These are phyloP conservation scores for Fragum fragum DNA, from an alignment of 2,888 invertebrate genomes.

Conservation along the genomic window DNA sequence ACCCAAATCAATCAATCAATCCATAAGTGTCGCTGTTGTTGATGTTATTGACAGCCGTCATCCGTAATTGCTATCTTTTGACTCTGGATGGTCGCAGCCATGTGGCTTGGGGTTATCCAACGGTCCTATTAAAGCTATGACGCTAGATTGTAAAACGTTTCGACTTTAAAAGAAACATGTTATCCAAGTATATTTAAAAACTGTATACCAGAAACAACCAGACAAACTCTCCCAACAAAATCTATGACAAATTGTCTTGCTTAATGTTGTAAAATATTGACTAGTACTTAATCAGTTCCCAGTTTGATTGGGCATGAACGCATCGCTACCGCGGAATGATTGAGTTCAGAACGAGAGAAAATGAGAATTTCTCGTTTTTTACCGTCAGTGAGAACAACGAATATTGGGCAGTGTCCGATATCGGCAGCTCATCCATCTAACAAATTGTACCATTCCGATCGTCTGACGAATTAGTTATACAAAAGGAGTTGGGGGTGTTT, in stretches of 20 bases:
- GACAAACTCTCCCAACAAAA: not conserved
- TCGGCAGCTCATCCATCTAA: not conserved
- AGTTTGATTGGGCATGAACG: conserved; percentile 1
- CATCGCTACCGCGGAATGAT: conserved; percentile 9
- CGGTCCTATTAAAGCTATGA: too few relatives aligned
- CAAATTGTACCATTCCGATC: not conserved
- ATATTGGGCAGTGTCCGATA: not conserved
- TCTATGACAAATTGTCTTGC: conserved; percentile 1
- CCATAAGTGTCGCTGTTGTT: too few relatives aligned
- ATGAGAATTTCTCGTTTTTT: conserved; percentile 4
- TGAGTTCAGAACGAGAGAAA: conserved; percentile 1
- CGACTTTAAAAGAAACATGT: too few relatives aligned
- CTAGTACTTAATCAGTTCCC: conserved; percentile 1
- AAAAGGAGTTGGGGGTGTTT: too few relatives aligned
- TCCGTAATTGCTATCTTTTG: too few relatives aligned
- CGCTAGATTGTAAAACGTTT: too few relatives aligned
- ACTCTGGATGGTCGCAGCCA: too few relatives aligned
- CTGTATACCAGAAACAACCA: too few relatives aligned
- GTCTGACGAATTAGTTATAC: not conserved
- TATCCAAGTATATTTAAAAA: too few relatives aligned
- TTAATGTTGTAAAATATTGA: conserved; percentile 3
- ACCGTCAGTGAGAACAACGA: not conserved
- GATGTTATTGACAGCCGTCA: too few relatives aligned
- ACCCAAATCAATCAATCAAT: too few relatives aligned
- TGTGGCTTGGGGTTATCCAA: too few relatives aligned